Evolutionary conservation across 2,113 vertebrate genomes (phyloP).

Genomic region (Apaloderma vittatum): DNA sequence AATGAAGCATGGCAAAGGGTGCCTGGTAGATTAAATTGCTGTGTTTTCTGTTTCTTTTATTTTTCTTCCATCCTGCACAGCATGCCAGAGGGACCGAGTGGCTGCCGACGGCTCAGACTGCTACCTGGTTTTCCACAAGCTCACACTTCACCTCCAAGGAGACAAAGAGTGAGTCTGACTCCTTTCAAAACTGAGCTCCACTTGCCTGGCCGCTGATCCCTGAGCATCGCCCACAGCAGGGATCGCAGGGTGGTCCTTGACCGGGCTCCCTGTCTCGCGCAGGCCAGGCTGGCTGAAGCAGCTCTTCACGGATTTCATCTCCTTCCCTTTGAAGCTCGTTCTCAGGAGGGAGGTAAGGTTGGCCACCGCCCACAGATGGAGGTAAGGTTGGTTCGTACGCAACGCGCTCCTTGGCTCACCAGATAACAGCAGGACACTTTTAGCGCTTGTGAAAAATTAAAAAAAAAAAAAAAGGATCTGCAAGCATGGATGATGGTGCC

Average conservation of each 20-base stretch:
- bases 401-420: rapidly evolving
- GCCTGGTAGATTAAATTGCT: not conserved
- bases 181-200: not conserved
- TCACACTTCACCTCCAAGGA: conserved; percentile 84
- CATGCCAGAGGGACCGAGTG: conserved; percentile 80
- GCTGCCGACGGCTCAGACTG: conserved; percentile 83
- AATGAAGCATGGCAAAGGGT: not conserved
- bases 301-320: conserved; percentile 89
- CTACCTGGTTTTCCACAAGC: conserved; percentile 85
- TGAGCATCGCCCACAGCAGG: rapidly evolving
- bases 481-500: not conserved
- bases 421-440: not conserved
- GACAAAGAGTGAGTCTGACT: conserved; percentile 82
- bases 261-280: not conserved
- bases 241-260: not conserved
- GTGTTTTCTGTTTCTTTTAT: rapidly evolving
- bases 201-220: not conserved
- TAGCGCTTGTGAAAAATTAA: not conserved
- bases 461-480: not conserved
- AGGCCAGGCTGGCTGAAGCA: conserved; percentile 89
- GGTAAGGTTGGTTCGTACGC: not conserved
- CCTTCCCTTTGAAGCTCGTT: conserved; percentile 88
- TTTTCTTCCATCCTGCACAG: conserved; percentile 47
- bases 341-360: conserved; percentile 88
- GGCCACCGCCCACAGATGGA: not conserved